Evolutionary conservation across 2,113 vertebrate species (phyloP).

Genomic region (Myodes glareolus): DNA sequence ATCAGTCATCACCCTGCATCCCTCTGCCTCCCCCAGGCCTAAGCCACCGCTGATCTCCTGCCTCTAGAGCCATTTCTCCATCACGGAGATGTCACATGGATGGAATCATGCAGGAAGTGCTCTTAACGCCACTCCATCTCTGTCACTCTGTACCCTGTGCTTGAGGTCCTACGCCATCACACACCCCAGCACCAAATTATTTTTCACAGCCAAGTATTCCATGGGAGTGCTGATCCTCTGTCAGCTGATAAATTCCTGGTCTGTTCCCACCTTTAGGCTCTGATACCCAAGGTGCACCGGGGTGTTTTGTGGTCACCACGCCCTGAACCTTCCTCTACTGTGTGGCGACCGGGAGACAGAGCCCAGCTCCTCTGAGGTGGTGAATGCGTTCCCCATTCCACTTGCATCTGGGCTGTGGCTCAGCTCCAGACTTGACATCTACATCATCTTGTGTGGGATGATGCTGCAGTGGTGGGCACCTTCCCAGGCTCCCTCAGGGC

Average conservation of each 20-base stretch:
- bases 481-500: neutral
- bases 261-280: neutral
- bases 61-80: neutral
- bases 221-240: fast-evolving
- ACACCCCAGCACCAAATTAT: fast-evolving
- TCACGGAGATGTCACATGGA: too few relatives aligned
- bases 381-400: neutral
- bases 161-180: neutral
- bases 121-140: neutral
- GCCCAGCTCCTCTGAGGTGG: neutral
- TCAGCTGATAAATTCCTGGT: neutral
- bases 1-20: neutral
- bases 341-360: neutral
- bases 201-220: neutral
- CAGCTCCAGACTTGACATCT: neutral
- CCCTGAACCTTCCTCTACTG: neutral
- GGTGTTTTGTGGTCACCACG: neutral
- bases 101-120: fast-evolving
- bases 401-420: neutral
- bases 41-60: neutral
- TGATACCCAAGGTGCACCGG: neutral
- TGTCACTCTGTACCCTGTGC: neutral
- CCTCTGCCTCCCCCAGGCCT: neutral
- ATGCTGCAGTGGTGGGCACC: fast-evolving
- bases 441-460: fast-evolving